Evolutionary conservation across 2,888 invertebrate species (phyloP).

Genomic region (Athrips mouffetella): DNA sequence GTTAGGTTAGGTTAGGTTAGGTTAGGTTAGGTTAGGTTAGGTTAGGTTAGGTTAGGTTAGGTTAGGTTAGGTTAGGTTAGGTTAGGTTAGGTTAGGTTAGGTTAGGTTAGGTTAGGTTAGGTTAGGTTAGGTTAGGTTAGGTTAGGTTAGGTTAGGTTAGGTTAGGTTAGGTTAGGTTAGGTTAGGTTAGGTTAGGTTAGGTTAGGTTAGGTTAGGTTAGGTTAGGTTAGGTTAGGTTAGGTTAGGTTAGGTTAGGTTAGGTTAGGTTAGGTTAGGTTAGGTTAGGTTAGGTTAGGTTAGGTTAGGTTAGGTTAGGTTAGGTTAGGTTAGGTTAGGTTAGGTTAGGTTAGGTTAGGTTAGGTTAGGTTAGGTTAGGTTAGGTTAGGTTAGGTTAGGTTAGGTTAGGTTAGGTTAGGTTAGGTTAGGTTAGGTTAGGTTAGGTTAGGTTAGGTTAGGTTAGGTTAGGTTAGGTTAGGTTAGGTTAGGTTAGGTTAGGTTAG

Average conservation of each 20-base stretch:
- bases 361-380: neutral
- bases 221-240: neutral
- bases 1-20: neutral
- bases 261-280: neutral
- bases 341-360: neutral
- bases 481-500: slow-evolving; percentile 16
- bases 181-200: neutral
- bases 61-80: neutral
- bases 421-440: slow-evolving; percentile 18
- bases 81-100: neutral
- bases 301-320: neutral
- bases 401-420: slow-evolving; percentile 17
- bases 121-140: neutral
- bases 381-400: slow-evolving; percentile 16
- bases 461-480: slow-evolving; percentile 18
- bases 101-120: neutral
- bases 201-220: neutral
- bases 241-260: neutral
- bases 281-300: neutral
- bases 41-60: neutral
- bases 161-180: neutral
- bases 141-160: neutral
- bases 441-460: slow-evolving; percentile 18
- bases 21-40: neutral
- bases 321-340: neutral